Conservation (phyloP, 2,888 invertebrate species). For the Poecilobothrus nobilitatus region DNA sequence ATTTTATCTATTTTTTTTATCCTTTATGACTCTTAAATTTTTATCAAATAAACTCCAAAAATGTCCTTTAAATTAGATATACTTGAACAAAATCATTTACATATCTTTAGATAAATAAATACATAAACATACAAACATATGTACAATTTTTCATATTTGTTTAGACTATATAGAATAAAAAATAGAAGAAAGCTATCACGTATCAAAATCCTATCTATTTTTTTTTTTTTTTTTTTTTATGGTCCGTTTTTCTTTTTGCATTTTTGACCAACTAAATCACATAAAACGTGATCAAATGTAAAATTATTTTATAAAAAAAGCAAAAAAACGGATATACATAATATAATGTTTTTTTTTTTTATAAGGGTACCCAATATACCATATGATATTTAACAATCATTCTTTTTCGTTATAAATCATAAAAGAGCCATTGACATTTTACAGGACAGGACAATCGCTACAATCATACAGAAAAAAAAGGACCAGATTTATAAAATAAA, state of each 20-base stretch:
- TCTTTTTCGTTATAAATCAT: background rate
- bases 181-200: background rate
- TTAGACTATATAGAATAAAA: background rate
- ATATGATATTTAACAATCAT: background rate
- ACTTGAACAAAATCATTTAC: background rate
- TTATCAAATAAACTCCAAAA: too few relatives aligned
- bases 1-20: too few relatives aligned
- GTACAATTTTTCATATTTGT: background rate
- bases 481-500: too few relatives aligned
- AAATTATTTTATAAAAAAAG: background rate
- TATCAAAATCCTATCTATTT: too few relatives aligned
- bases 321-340: background rate
- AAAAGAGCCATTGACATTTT: background rate
- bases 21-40: too few relatives aligned
- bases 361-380: background rate
- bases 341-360: too few relatives aligned
- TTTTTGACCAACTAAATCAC: background rate
- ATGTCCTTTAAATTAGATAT: too few relatives aligned
- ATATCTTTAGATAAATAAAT: background rate
- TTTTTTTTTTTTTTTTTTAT: too few relatives aligned
- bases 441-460: too few relatives aligned
- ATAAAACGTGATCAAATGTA: background rate
- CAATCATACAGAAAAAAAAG: too few relatives aligned
- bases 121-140: too few relatives aligned
- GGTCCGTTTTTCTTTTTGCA: too few relatives aligned